These are phyloP conservation scores for Ptychobarbus kaznakovi DNA, from an alignment of 2,797 vertebrate species.

Conservation along the genomic window DNA sequence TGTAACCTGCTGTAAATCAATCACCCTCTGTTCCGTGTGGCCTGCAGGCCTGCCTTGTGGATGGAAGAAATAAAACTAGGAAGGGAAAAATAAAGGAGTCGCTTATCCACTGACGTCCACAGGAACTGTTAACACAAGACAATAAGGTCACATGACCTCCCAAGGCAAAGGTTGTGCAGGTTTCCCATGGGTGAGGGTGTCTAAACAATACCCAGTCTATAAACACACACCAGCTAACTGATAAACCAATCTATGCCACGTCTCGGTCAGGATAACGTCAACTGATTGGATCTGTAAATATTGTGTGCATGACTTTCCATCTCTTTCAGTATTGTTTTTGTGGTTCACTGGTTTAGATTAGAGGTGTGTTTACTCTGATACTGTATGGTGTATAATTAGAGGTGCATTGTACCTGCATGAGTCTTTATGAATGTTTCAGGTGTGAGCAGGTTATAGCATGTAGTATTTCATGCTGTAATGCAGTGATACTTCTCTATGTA, in stretches of 20 bases:
- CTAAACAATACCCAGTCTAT: conserved; percentile 32
- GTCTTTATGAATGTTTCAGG: background rate
- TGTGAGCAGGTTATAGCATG: conserved; percentile 15
- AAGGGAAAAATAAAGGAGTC: conserved; percentile 56
- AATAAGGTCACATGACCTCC: conserved; percentile 54
- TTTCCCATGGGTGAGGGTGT: conserved; percentile 53
- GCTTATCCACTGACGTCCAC: conserved; percentile 66
- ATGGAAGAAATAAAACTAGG: conserved; percentile 46
- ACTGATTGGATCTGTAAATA: background rate
- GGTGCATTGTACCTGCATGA: background rate
- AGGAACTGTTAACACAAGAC: conserved; percentile 65
- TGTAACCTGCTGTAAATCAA: conserved; percentile 80
- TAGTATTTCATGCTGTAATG: background rate
- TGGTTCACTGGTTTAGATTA: conserved; percentile 5
- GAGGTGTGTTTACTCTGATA: background rate
- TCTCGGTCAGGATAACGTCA: background rate
- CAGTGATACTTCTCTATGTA: background rate
- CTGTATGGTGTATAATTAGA: conserved; percentile 10
- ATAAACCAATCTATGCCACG: background rate
- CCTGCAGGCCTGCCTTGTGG: conserved; percentile 56
- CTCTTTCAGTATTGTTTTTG: background rate
- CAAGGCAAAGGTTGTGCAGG: conserved; percentile 43
- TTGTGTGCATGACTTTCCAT: background rate
- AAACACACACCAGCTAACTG: conserved; percentile 19
- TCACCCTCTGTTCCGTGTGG: conserved; percentile 62